Evolutionary conservation across 2,888 invertebrate species (phyloP).

Genomic region (Macaria notata): DNA sequence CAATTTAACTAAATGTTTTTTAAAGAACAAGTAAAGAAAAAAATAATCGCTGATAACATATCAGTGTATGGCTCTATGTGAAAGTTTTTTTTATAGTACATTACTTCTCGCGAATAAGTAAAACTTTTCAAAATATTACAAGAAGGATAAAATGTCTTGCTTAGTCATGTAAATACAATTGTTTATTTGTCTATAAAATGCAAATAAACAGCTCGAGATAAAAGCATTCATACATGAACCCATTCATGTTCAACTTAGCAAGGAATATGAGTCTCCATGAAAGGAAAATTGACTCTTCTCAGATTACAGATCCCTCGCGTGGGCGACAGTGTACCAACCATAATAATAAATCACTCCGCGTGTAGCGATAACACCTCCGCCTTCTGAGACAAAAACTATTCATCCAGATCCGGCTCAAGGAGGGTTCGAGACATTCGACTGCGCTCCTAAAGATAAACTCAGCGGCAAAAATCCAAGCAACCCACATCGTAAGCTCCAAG

Average conservation of each 20-base stretch:
- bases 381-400: conserved; percentile 37
- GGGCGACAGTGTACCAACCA: conserved; percentile 30
- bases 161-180: background rate
- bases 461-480: conserved; percentile 30
- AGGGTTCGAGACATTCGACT: conserved; percentile 36
- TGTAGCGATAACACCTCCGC: conserved; percentile 31
- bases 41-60: too few species aligned
- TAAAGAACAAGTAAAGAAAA: too few species aligned
- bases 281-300: conserved; percentile 23
- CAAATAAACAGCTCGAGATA: conserved; percentile 7
- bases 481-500: conserved; percentile 28
- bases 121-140: too few species aligned
- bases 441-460: conserved; percentile 33
- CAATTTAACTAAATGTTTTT: too few species aligned
- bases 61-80: too few species aligned
- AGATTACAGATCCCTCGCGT: conserved; percentile 16
- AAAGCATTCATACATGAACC: conserved; percentile 6
- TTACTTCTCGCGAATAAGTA: too few species aligned
- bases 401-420: conserved; percentile 33
- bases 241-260: conserved; percentile 10
- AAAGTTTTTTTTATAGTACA: too few species aligned
- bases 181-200: conserved; percentile 3
- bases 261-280: conserved; percentile 16
- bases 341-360: conserved; percentile 35
- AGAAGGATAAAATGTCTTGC: background rate